A percentile compares a stretch with the other conserved stretches of the same genome.
Evolutionary conservation across 2,797 vertebrate genomes (phyloP).

Genomic region (Cottoperca gobio): DNA sequence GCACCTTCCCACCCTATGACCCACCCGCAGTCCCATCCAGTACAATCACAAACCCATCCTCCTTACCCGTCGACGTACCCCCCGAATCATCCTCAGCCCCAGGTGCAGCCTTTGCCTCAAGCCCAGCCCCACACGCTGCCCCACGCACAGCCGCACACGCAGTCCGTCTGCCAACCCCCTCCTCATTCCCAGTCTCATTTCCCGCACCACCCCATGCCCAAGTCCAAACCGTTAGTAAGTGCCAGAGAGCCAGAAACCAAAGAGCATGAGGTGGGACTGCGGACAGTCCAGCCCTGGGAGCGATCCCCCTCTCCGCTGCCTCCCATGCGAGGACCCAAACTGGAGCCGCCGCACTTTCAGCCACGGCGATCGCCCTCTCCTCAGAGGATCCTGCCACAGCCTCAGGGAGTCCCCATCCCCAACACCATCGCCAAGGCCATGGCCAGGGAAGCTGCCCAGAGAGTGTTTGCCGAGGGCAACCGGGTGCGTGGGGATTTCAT

Average conservation of each 20-base stretch:
- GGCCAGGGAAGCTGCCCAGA: slow-evolving; percentile 95
- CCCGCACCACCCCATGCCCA: slow-evolving; percentile 86
- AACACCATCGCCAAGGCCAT: slow-evolving; percentile 96
- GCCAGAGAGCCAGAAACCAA: slow-evolving; percentile 95
- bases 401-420: slow-evolving; percentile 93
- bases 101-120: slow-evolving; percentile 80
- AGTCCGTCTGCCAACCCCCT: slow-evolving; percentile 84
- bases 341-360: slow-evolving; percentile 89
- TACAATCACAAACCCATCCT: slow-evolving; percentile 76
- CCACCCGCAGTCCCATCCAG: slow-evolving; percentile 60
- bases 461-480: slow-evolving; percentile 90
- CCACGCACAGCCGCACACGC: slow-evolving; percentile 86
- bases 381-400: slow-evolving; percentile 96
- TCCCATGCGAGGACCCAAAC: slow-evolving; percentile 80
- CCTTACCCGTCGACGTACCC: slow-evolving; percentile 87
- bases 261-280: slow-evolving; percentile 88
- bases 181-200: slow-evolving; percentile 84
- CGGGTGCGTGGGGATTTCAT: slow-evolving; percentile 80
- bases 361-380: slow-evolving; percentile 92
- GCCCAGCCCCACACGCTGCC: slow-evolving; percentile 80
- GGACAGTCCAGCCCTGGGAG: slow-evolving; percentile 90
- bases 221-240: slow-evolving; percentile 92
- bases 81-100: slow-evolving; percentile 83
- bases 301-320: slow-evolving; percentile 84
- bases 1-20: slow-evolving; percentile 69